Conservation (phyloP, 2,113 vertebrate species). For the Urocynchramus pylzowi region DNA sequence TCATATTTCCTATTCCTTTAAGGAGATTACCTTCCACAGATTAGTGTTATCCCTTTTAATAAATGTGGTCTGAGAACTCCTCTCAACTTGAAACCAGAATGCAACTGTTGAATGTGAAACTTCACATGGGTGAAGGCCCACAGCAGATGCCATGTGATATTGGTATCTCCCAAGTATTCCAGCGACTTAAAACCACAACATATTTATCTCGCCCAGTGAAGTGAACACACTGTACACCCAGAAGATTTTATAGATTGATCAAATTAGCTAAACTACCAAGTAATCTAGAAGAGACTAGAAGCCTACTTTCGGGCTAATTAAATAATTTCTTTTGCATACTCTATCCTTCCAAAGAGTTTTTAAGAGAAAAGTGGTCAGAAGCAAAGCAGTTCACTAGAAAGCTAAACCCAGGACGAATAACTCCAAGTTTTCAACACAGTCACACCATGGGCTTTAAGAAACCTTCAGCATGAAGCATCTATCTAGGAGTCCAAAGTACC, state of each 20-base stretch:
- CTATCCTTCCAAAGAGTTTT: neutral
- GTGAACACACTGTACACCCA: neutral
- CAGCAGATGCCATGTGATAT: rapidly evolving
- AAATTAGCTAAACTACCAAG: neutral
- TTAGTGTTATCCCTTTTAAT: neutral
- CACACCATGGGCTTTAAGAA: neutral
- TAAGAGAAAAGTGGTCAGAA: neutral
- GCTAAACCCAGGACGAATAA: neutral
- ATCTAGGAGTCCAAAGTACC: neutral
- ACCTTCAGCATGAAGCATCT: neutral
- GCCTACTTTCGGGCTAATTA: neutral
- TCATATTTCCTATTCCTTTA: neutral
- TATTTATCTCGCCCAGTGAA: neutral
- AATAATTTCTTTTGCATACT: neutral
- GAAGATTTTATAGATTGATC: neutral
- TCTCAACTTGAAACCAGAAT: neutral
- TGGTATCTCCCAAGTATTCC: neutral
- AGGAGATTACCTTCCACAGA: neutral
- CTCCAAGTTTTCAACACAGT: neutral
- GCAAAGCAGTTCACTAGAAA: neutral
- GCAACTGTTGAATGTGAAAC: rapidly evolving
- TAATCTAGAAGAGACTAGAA: neutral
- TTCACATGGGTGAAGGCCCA: neutral
- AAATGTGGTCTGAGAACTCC: neutral
- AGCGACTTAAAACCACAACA: neutral